These are phyloP conservation scores for Globia sparganii DNA, from an alignment of 2,888 invertebrate species.

Conservation along the genomic window DNA sequence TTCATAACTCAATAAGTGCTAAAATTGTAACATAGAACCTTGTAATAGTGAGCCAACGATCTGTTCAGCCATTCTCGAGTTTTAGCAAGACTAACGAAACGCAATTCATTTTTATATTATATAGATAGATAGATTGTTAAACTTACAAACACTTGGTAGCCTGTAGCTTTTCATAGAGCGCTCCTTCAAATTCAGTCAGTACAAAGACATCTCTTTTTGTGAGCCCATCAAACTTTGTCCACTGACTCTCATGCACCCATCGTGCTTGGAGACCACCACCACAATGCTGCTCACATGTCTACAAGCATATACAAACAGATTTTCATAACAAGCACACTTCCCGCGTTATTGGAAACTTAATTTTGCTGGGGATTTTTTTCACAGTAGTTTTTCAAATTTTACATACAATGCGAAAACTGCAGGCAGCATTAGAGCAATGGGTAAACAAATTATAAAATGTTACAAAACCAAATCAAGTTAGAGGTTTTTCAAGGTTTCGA, in stretches of 20 bases:
- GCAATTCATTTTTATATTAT: too few relatives aligned
- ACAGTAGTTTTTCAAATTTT: background rate
- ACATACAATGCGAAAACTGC: background rate
- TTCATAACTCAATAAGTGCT: too few relatives aligned
- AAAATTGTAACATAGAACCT: too few relatives aligned
- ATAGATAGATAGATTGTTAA: too few relatives aligned
- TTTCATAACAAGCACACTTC: background rate
- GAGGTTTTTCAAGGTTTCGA: background rate
- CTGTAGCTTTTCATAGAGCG: slow-evolving; percentile 92
- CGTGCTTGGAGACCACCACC: slow-evolving; percentile 89
- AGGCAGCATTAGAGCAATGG: background rate
- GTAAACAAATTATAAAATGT: background rate
- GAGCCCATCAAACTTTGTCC: slow-evolving; percentile 90
- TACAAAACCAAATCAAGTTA: background rate
- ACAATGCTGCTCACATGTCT: slow-evolving; percentile 91
- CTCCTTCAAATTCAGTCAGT: slow-evolving; percentile 94
- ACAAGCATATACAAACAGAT: slow-evolving; percentile 52
- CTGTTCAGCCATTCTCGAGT: too few relatives aligned
- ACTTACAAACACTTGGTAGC: slow-evolving; percentile 93
- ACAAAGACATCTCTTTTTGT: slow-evolving; percentile 94
- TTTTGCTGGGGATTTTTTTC: background rate
- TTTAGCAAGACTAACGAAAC: too few relatives aligned
- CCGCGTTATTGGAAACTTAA: background rate
- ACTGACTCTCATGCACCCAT: slow-evolving; percentile 92
- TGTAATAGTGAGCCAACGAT: too few relatives aligned